Evolutionary conservation across 1,140 invertebrate genomes (phyloP), one percentile per base, ranked within the genome.

Genomic region (Nomia melanderi): DNA sequence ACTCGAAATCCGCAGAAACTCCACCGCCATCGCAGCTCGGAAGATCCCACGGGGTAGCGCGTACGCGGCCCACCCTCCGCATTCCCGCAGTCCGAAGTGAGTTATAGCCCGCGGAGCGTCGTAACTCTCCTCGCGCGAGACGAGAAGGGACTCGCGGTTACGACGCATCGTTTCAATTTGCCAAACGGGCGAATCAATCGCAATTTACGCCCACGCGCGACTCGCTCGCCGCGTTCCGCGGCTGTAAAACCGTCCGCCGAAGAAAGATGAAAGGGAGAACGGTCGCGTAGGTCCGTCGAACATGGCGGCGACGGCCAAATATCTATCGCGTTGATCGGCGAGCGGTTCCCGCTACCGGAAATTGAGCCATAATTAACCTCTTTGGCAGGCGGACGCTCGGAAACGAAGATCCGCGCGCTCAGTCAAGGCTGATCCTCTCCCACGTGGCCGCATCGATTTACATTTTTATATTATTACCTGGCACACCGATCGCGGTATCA

Each of bases 361-460:
- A 11, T 17, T 14, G 0, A 8, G n/a, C 31, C 17, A 69, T 76
- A 69, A 67, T 69, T 76, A 69, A 76, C 41, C n/a, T 1, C 39
- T 76, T 76, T 76, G 73, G 73, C 73, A 76, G 29, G 17, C 8
- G 14, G 29, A 12, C 65, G 31, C 12, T 11, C 3, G 12, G 8
- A 9, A 27, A 17, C 59, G 20, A 39, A 59, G n/a, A 25, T 44
- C 11, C 47, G 75, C 47, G 7, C 47, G 50, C 39, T 31, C n/a
- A 47, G 29, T 70, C 57, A 67, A 81, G 64, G 54, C 23, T 62
- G 20, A 62, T 36, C n/a, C n/a, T 69, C 41, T 69, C 71, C 76
- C 31, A 74, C 23, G 47, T 78, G 8, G 29, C 57, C 29, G 47
- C 69, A 74, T 78, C 64, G 57, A 66, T 81, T 81, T 59, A 62